Conservation (phyloP, 2,888 invertebrate species). For the Acrobasis consociella region DNA sequence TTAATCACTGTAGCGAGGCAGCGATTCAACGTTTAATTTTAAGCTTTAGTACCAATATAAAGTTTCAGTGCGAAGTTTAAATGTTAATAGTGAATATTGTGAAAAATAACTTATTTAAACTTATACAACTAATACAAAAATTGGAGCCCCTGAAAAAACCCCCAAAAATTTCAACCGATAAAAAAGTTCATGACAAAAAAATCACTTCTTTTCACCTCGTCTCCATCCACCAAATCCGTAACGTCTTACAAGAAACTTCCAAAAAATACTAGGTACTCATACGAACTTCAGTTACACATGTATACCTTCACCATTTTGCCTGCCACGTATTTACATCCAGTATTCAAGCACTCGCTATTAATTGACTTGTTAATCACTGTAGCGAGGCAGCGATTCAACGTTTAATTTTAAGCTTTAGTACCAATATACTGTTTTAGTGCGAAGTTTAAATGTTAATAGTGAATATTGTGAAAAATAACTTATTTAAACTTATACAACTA, state of each 20-base stretch:
- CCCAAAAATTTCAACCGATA: too few species aligned
- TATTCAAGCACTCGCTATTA: constrained; percentile 3
- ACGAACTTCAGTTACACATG: not conserved
- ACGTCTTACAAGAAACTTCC: too few species aligned
- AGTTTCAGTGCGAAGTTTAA: not conserved
- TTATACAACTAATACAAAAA: too few species aligned
- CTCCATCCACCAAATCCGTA: too few species aligned
- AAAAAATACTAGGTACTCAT: not conserved
- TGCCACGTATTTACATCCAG: constrained; percentile 7
- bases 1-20: constrained; percentile 2
- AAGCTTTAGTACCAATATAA: not conserved
- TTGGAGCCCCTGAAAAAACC: too few species aligned
- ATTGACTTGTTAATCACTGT: constrained; percentile 17
- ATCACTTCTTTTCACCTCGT: too few species aligned
- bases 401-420: constrained; percentile 16
- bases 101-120: too few species aligned
- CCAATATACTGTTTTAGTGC: not conserved
- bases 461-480: too few species aligned
- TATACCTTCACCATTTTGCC: not conserved
- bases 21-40: constrained; percentile 6
- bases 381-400: not conserved
- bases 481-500: too few species aligned
- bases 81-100: not conserved
- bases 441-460: not conserved
- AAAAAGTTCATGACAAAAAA: too few species aligned